A percentile compares a stretch with the other conserved stretches of the same genome.
Conservation (phyloP, 2,888 invertebrate genomes). For the Halocaridina rubra region DNA sequence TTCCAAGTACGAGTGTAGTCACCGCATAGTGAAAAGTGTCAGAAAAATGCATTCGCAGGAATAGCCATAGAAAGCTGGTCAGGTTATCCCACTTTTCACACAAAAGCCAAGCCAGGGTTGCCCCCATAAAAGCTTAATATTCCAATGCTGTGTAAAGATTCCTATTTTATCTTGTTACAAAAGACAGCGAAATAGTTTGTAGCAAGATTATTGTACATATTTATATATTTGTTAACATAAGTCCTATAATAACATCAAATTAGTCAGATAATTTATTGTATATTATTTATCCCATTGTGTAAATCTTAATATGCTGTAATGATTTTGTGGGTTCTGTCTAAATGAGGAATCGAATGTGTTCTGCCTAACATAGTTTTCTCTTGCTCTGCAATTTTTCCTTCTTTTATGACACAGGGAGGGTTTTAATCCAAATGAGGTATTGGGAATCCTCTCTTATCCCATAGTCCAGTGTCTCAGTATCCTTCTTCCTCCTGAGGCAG, state of each 20-base stretch:
- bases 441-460: too few relatives aligned
- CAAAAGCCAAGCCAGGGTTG: constrained; percentile 49
- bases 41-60: not conserved
- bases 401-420: too few relatives aligned
- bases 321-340: too few relatives aligned
- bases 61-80: not conserved
- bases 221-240: constrained; percentile 62
- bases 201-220: constrained; percentile 62
- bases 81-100: constrained; percentile 30
- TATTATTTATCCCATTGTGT: too few relatives aligned
- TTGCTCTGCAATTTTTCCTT: too few relatives aligned
- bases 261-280: constrained; percentile 39
- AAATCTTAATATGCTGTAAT: too few relatives aligned
- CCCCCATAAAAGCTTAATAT: constrained; percentile 52
- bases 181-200: constrained; percentile 61
- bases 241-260: constrained; percentile 58
- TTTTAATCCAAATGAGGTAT: too few relatives aligned
- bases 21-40: not conserved
- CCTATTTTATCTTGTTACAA: constrained; percentile 60
- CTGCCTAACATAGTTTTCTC: too few relatives aligned
- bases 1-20: constrained; percentile 52
- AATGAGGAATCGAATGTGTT: too few relatives aligned
- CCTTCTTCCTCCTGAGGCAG: too few relatives aligned
- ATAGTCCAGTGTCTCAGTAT: too few relatives aligned
- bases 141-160: constrained; percentile 60